phyloP scores from a whole-genome alignment of 2,888 invertebrate species.

The Tribolium freemani region DNA sequence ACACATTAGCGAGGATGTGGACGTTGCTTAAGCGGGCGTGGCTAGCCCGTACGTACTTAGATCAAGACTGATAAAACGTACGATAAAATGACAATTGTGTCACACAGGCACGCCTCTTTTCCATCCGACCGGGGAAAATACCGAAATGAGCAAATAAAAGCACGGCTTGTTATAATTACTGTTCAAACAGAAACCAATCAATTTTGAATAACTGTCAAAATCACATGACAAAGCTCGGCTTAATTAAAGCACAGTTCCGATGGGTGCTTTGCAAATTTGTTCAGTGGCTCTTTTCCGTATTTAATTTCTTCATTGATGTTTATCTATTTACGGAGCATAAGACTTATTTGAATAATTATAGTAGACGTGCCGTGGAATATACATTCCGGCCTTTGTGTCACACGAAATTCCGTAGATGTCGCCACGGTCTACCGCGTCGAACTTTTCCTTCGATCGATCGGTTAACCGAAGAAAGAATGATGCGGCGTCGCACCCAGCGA shows the following conservation, averaged over 20 bases:
- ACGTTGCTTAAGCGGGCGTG: slow-evolving; percentile 44
- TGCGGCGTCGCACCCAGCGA: slow-evolving; percentile 34
- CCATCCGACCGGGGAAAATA: slow-evolving; percentile 17
- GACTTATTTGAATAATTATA: slow-evolving; percentile 43
- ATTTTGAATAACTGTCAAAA: slow-evolving; percentile 38
- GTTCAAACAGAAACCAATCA: slow-evolving; percentile 30
- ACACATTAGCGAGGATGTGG: slow-evolving; percentile 44
- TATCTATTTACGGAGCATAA: slow-evolving; percentile 42
- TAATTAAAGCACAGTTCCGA: slow-evolving; percentile 15
- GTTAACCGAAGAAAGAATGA: slow-evolving; percentile 33
- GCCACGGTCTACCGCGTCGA: slow-evolving; percentile 34
- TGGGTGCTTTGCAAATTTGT: slow-evolving; percentile 2
- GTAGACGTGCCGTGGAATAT: slow-evolving; percentile 11
- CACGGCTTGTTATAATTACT: slow-evolving; percentile 46
- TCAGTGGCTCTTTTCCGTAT: slow-evolving; percentile 29
- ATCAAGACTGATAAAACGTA: slow-evolving; percentile 57
- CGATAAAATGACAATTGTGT: slow-evolving; percentile 63
- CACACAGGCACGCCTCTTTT: slow-evolving; percentile 59
- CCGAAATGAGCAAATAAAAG: slow-evolving; percentile 48
- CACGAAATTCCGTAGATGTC: slow-evolving; percentile 37
- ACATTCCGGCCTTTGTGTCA: slow-evolving; percentile 15
- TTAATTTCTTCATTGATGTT: slow-evolving; percentile 38
- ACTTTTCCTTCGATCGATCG: slow-evolving; percentile 41
- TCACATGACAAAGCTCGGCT: slow-evolving; percentile 9
- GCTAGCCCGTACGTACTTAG: slow-evolving; percentile 50